Evolutionary conservation across 2,888 invertebrate genomes (phyloP).

Genomic region (Rhyacophila evoluta): DNA sequence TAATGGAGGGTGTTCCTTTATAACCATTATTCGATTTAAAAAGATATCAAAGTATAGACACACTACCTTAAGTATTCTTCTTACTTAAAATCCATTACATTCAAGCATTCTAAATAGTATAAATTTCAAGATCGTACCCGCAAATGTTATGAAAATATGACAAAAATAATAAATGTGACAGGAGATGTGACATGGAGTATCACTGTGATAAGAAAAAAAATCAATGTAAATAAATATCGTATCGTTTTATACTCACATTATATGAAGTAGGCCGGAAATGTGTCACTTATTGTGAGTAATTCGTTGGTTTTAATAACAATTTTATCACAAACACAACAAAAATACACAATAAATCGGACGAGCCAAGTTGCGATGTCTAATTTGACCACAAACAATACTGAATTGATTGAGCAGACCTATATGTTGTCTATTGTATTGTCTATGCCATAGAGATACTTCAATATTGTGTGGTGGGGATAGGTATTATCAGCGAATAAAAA

Average conservation of each 20-base stretch:
- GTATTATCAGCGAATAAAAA: no score
- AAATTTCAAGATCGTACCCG: neutral
- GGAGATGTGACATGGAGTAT: slow-evolving; percentile 13
- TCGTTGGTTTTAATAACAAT: neutral
- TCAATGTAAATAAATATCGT: slow-evolving; percentile 12
- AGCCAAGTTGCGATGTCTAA: neutral
- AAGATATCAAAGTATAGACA: neutral
- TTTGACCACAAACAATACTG: neutral
- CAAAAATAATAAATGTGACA: slow-evolving; percentile 17
- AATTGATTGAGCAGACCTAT: neutral
- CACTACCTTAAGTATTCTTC: neutral
- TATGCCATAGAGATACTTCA: no score
- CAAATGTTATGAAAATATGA: slow-evolving; percentile 14
- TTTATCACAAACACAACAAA: slow-evolving; percentile 1
- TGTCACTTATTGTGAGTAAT: neutral
- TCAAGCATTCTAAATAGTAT: neutral
- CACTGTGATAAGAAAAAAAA: slow-evolving; percentile 6
- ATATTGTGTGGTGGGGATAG: no score
- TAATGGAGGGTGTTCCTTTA: slow-evolving; percentile 14
- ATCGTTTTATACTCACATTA: neutral
- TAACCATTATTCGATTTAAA: neutral
- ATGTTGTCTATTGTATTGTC: neutral
- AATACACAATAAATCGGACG: slow-evolving; percentile 6
- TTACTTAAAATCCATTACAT: no score
- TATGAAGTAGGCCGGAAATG: neutral